A percentile compares a stretch with the other conserved stretches of the same genome.
phyloP scores from a whole-genome alignment of 1,140 invertebrate genomes.

The Aphelenchoides avenae region DNA sequence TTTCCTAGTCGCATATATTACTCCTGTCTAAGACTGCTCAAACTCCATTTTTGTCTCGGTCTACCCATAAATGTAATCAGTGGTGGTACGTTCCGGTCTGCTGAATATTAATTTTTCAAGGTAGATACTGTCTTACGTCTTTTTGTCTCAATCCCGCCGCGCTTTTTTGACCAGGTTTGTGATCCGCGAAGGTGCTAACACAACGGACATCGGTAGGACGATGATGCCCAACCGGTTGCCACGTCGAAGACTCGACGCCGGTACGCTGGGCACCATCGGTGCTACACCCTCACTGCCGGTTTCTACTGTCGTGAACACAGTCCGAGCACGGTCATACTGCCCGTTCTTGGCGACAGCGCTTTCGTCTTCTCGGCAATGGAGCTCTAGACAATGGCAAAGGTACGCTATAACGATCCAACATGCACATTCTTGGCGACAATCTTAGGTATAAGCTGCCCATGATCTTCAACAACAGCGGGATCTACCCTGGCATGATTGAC shows the following conservation, averaged over 20 bases:
- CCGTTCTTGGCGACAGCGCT: constrained; percentile 85
- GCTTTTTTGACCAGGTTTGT: constrained; percentile 67
- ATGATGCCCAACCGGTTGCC: constrained; percentile 77
- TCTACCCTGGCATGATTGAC: constrained; percentile 77
- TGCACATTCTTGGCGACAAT: too few relatives aligned
- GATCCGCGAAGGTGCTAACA: constrained; percentile 95
- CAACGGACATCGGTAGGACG: constrained; percentile 91
- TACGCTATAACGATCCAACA: too few relatives aligned
- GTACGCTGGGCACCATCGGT: constrained; percentile 93
- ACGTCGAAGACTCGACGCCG: constrained; percentile 70
- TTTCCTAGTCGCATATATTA: too few relatives aligned
- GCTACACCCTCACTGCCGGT: constrained; percentile 86
- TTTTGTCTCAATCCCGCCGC: not conserved
- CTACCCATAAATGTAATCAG: too few relatives aligned
- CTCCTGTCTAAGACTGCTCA: too few relatives aligned
- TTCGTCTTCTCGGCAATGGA: constrained; percentile 98
- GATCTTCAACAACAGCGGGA: constrained; percentile 93
- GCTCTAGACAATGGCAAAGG: constrained; percentile 87
- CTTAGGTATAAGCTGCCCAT: constrained; percentile 81
- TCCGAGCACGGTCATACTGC: constrained; percentile 75
- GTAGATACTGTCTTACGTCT: too few relatives aligned
- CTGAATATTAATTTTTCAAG: too few relatives aligned
- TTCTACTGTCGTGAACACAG: constrained; percentile 77
- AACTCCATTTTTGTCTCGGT: too few relatives aligned
- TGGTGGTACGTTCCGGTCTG: too few relatives aligned